These are phyloP conservation scores for Iphiclides podalirius DNA, from an alignment of 2,888 invertebrate genomes.

Conservation along the genomic window DNA sequence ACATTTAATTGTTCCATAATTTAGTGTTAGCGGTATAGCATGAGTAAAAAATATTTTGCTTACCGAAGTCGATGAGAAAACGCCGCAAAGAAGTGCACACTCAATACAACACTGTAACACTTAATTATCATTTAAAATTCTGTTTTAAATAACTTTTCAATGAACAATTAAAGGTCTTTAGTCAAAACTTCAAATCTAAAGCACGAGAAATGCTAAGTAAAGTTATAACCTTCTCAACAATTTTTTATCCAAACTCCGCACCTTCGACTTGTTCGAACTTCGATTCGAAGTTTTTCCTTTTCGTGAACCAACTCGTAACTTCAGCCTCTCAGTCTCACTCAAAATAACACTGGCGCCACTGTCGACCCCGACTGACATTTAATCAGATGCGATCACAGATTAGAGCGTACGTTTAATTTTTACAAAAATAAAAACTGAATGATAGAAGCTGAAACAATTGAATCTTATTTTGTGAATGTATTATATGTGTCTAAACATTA, in stretches of 20 bases:
- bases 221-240: slow-evolving; percentile 16
- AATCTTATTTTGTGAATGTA: not conserved
- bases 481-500: not conserved
- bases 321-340: not conserved
- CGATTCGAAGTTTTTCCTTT: slow-evolving; percentile 3
- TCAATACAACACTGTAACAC: slow-evolving; percentile 3
- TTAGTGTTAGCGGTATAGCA: slow-evolving; percentile 2
- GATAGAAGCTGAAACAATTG: too few relatives aligned
- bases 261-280: slow-evolving; percentile 17
- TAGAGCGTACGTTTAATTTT: not conserved
- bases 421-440: too few relatives aligned
- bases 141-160: not conserved
- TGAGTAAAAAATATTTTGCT: slow-evolving; percentile 20
- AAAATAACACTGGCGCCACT: slow-evolving; percentile 16
- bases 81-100: slow-evolving; percentile 8
- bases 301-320: too few relatives aligned
- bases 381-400: not conserved
- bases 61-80: slow-evolving; percentile 9
- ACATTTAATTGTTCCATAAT: slow-evolving; percentile 2
- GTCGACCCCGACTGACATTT: slow-evolving; percentile 22
- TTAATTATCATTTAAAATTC: not conserved
- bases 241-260: slow-evolving; percentile 13
- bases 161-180: not conserved
- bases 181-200: slow-evolving; percentile 3
- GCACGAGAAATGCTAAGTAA: slow-evolving; percentile 10